Evolutionary conservation across 2,888 invertebrate genomes (phyloP).

Genomic region (Silvanus unidentatus): DNA sequence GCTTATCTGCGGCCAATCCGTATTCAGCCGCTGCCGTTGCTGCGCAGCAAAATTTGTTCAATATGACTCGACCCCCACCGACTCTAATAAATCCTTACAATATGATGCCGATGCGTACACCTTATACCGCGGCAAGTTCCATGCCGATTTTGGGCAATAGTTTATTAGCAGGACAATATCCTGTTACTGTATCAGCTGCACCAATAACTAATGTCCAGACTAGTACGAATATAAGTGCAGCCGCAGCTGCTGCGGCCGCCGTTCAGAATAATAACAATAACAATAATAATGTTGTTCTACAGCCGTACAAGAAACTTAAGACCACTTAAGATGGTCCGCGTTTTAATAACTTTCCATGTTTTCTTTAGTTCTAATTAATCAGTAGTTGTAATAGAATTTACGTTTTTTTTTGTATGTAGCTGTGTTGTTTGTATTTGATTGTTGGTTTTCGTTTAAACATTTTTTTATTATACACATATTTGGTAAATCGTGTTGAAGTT

Average conservation of each 20-base stretch:
- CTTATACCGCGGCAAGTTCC: conserved; percentile 44
- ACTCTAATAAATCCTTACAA: conserved; percentile 48
- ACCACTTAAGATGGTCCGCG: conserved; percentile 66
- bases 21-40: conserved; percentile 41
- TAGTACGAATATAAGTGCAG: conserved; percentile 32
- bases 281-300: conserved; percentile 56
- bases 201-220: conserved; percentile 36
- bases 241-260: conserved; percentile 48
- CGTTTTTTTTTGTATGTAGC: not conserved
- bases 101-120: conserved; percentile 36
- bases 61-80: conserved; percentile 38
- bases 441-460: not conserved
- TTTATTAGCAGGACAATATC: conserved; percentile 40
- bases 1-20: conserved; percentile 36
- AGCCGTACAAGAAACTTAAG: conserved; percentile 88
- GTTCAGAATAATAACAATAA: conserved; percentile 37
- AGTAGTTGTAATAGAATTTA: not conserved
- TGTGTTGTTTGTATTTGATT: conserved; percentile 1
- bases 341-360: conserved; percentile 11
- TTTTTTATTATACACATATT: too few species aligned
- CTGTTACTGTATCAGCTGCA: conserved; percentile 45
- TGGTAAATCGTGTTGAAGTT: too few species aligned
- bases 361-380: not conserved
- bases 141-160: conserved; percentile 41
- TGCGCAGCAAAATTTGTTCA: conserved; percentile 35